These are phyloP conservation scores for Rissa tridactyla DNA, from an alignment of 2,113 vertebrate genomes.

Conservation along the genomic window DNA sequence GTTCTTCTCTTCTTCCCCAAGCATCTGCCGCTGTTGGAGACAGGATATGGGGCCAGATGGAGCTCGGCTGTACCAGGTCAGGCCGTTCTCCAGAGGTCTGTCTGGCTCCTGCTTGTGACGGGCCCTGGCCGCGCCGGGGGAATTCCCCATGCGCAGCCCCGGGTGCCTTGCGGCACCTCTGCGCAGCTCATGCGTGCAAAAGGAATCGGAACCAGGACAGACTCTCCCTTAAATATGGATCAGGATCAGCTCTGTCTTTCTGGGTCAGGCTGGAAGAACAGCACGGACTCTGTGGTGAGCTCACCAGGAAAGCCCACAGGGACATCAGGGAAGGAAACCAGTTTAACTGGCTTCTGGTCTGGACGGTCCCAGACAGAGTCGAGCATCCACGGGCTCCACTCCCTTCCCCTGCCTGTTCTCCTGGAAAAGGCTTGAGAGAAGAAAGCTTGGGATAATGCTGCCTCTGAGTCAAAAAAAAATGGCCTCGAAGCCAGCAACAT, in stretches of 20 bases:
- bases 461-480: background rate
- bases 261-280: conserved; percentile 30
- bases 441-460: accelerated
- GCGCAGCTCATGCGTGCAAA: background rate
- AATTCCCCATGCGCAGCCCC: background rate
- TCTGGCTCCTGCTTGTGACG: background rate
- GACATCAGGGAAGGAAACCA: background rate
- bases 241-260: background rate
- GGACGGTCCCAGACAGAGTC: background rate
- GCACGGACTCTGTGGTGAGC: background rate
- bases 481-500: accelerated
- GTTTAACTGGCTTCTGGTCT: background rate
- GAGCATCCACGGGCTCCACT: accelerated
- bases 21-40: background rate
- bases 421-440: background rate
- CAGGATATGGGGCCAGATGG: background rate
- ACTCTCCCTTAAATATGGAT: background rate
- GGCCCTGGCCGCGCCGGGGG: accelerated
- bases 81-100: background rate
- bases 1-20: background rate
- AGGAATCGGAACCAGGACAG: conserved; percentile 18
- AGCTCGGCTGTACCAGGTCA: background rate
- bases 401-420: too few relatives aligned
- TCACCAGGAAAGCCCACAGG: background rate
- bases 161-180: background rate